Evolutionary conservation across 2,888 invertebrate species (phyloP), one percentile per base, ranked within the genome.

Genomic region (Cephus nigrinus): DNA sequence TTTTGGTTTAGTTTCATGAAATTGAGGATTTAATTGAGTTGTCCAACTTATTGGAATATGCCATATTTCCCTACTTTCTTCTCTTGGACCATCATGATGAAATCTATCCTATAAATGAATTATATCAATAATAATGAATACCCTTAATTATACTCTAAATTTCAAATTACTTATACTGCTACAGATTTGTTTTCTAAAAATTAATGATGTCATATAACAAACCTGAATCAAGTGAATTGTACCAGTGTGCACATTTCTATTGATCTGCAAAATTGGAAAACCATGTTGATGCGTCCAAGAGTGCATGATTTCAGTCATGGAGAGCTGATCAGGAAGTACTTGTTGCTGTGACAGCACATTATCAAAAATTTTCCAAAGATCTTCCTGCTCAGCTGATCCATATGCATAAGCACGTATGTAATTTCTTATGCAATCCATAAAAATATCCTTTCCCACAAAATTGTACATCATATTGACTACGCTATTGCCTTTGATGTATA

Each of bases 391-490:
- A 0, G 95, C 95, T 86, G 94, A 95, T 9, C 90, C 90, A 85
- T 94, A 95, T 79, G 93, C 91, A 83, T 93, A 93, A 12, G 89
- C 90, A 33, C 92, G 90, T 55, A 95, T 88, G 84, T 93, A 93
- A 80, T 93, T 92, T 36, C 92, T 92, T 1, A 94, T 88, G 9
- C 94, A 94, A 15, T 89, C 86, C 76, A 92, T 92, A 88, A 95
- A 94, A 0, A 93, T 93, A 34, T 92, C 91, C 83, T 94, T 94
- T 1, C 96, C 96, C 15, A 96, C 92, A 86, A 95, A 94, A 81
- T 94, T 93, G 83, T 94, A 93, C 92, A 96, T 93, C 96, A 96
- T 96, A 81, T 95, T 92, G 79, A 96, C 93, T 3, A 96, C 91
- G 11, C 95, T 94, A 0, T 78, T 85, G 88, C 92, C 94, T 92